phyloP scores from a whole-genome alignment of 2,113 vertebrate genomes.

The Burhinus bistriatus region DNA sequence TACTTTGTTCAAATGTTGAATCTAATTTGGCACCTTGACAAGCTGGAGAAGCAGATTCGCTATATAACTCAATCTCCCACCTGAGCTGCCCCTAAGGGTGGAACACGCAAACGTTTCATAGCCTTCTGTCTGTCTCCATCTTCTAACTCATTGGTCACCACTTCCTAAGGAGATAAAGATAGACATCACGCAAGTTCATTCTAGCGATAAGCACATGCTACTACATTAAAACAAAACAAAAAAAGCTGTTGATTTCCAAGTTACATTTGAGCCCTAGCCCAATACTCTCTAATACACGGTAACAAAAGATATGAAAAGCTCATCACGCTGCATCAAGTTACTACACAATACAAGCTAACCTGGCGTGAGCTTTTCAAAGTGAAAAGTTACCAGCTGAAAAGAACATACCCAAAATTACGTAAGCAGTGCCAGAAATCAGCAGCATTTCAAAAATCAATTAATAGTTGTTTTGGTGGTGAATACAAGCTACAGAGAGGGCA shows the following conservation, averaged over 20 bases:
- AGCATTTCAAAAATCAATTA: not conserved
- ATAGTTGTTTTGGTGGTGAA: not conserved
- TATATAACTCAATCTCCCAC: conserved; percentile 63
- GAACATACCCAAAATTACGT: not conserved
- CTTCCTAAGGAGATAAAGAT: conserved; percentile 74
- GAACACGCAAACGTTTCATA: conserved; percentile 97
- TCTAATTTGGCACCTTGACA: not conserved
- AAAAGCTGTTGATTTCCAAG: not conserved
- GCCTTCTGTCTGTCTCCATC: conserved; percentile 96
- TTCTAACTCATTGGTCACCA: conserved; percentile 96
- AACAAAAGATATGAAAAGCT: not conserved
- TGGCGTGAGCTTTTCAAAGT: not conserved
- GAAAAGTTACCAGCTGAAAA: not conserved
- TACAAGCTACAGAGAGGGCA: not conserved
- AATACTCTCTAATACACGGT: not conserved
- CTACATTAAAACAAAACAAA: not conserved
- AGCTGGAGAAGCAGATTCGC: not conserved
- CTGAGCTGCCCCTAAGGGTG: conserved; percentile 97
- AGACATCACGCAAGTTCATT: not conserved
- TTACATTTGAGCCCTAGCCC: not conserved
- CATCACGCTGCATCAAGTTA: not conserved
- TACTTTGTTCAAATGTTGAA: not conserved
- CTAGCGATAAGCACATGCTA: not conserved
- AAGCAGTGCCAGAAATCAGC: not conserved
- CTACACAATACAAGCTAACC: not conserved